These are phyloP conservation scores for Hozukius guyotensis DNA, from an alignment of 2,797 vertebrate genomes.

Conservation along the genomic window DNA sequence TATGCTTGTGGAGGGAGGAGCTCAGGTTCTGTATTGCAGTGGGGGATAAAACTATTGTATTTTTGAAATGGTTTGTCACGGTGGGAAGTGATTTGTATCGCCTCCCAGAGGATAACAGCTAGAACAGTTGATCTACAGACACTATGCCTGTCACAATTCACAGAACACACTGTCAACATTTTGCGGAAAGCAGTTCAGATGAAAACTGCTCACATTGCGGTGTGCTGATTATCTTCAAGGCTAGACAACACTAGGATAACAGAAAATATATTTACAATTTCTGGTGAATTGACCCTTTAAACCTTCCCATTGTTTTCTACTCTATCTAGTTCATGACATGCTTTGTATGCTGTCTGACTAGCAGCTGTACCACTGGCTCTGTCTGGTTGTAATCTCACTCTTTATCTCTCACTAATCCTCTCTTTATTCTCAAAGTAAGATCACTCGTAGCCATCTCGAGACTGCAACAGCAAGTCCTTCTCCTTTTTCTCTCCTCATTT, in stretches of 20 bases:
- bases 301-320: neutral
- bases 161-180: neutral
- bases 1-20: neutral
- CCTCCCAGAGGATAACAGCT: slow-evolving; percentile 1
- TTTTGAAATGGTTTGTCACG: slow-evolving; percentile 1
- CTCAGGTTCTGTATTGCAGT: neutral
- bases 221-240: neutral
- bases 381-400: slow-evolving; percentile 60
- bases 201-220: neutral
- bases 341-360: slow-evolving; percentile 43
- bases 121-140: neutral
- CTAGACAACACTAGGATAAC: neutral
- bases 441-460: slow-evolving; percentile 48
- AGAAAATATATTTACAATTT: slow-evolving; percentile 10
- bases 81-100: neutral
- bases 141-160: neutral
- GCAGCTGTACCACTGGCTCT: slow-evolving; percentile 52
- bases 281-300: slow-evolving; percentile 15
- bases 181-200: neutral
- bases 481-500: neutral
- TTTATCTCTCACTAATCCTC: slow-evolving; percentile 71
- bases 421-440: slow-evolving; percentile 60
- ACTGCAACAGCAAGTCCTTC: slow-evolving; percentile 22
- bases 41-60: neutral
- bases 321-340: slow-evolving; percentile 17